Conservation (phyloP, 1,140 invertebrate genomes). For the Macrobrachium rosenbergii region DNA sequence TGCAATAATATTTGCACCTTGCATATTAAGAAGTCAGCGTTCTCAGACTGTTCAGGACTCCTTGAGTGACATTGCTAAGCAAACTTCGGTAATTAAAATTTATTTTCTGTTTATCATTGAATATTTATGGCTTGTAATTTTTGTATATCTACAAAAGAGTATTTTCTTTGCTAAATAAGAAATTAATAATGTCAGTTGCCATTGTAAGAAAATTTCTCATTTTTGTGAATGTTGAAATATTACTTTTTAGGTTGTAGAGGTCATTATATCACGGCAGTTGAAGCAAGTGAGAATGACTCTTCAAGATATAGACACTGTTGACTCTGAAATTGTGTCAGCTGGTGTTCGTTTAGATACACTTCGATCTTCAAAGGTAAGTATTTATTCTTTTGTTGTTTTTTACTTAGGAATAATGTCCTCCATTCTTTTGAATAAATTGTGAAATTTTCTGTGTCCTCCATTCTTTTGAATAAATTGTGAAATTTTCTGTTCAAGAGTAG, state of each 20-base stretch:
- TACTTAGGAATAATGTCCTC: not conserved
- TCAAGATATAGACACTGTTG: slow-evolving; percentile 50
- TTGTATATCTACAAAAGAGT: no score
- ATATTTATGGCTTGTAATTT: not conserved
- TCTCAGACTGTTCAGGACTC: slow-evolving; percentile 90
- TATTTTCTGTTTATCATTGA: not conserved
- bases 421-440: not conserved
- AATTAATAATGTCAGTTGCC: not conserved
- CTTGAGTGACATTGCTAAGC: slow-evolving; percentile 73
- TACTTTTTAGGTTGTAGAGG: slow-evolving; percentile 40
- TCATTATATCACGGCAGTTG: slow-evolving; percentile 42
- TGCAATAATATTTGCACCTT: slow-evolving; percentile 95
- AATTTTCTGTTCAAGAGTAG: not conserved
- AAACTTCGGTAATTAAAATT: slow-evolving; percentile 52
- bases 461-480: not conserved
- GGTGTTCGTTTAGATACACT: slow-evolving; percentile 41
- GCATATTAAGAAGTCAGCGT: slow-evolving; percentile 89
- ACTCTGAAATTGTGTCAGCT: slow-evolving; percentile 36
- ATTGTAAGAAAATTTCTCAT: not conserved
- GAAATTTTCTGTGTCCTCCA: not conserved
- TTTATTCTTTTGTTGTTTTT: not conserved
- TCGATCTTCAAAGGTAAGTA: slow-evolving; percentile 42
- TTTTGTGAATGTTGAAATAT: slow-evolving; percentile 1
- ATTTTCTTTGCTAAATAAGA: not conserved
- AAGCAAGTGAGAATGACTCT: slow-evolving; percentile 42